Conservation (phyloP, 2,113 vertebrate species). For the Helogale parvula region DNA sequence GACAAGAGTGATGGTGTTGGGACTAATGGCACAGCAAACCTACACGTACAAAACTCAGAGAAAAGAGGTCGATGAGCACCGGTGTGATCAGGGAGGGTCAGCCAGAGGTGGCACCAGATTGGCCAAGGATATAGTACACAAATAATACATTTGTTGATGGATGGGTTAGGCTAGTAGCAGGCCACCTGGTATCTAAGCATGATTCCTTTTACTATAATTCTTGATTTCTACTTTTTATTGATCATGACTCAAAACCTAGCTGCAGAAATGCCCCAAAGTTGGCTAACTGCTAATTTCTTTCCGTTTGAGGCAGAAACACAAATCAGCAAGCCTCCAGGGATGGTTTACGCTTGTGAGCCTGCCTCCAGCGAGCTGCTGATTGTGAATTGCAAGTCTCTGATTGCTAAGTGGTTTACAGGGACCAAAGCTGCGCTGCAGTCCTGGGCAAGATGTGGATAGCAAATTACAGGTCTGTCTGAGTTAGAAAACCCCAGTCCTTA, state of each 20-base stretch:
- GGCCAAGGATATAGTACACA: not conserved
- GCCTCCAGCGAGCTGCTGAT: not conserved
- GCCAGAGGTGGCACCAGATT: not conserved
- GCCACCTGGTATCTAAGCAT: not conserved
- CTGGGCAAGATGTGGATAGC: not conserved
- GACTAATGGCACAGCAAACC: not conserved
- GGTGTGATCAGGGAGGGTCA: not conserved
- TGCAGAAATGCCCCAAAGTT: constrained; percentile 7
- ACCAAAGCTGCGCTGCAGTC: not conserved
- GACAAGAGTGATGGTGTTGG: not conserved
- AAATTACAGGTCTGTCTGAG: not conserved
- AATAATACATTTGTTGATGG: not conserved
- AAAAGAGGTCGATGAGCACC: not conserved
- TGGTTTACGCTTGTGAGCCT: not conserved
- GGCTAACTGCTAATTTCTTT: constrained; percentile 4
- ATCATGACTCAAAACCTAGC: not conserved
- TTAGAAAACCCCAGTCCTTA: not conserved
- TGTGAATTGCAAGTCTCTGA: constrained; percentile 22
- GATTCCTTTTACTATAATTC: not conserved
- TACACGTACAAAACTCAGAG: not conserved
- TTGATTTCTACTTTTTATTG: not conserved
- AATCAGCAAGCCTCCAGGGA: not conserved
- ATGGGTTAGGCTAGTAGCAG: not conserved
- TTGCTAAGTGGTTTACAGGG: not conserved
- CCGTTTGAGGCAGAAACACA: not conserved